Percentiles rank a stretch among this genome's conserved stretches.
Evolutionary conservation across 2,113 vertebrate species (phyloP).

Genomic region (Odocoileus hemionus): DNA sequence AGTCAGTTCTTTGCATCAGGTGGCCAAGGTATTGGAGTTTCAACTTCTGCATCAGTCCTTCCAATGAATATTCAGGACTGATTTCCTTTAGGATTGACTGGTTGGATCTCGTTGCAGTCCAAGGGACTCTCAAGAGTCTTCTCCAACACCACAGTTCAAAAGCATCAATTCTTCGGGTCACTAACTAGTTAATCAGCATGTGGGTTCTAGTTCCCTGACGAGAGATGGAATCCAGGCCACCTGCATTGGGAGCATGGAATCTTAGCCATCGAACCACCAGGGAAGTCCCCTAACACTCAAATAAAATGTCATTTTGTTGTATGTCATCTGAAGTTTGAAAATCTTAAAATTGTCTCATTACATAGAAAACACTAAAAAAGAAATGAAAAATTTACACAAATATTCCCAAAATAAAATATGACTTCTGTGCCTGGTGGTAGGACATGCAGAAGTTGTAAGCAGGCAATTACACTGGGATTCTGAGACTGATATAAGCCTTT

Average conservation of each 20-base stretch:
- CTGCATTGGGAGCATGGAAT: background rate
- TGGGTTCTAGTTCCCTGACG: background rate
- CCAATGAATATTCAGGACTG: background rate
- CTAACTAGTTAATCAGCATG: background rate
- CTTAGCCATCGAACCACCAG: background rate
- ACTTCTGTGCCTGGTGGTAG: background rate
- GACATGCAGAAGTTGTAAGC: rapidly evolving
- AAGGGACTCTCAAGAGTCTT: background rate
- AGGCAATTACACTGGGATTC: background rate
- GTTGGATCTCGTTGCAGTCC: background rate
- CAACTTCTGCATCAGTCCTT: background rate
- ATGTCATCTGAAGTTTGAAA: background rate
- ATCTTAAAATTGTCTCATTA: background rate
- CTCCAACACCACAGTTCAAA: background rate
- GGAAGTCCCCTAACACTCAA: background rate
- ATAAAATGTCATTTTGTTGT: background rate
- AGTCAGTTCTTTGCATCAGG: background rate
- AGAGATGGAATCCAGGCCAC: background rate
- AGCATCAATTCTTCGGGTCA: background rate
- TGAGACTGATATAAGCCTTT: background rate
- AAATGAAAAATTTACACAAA: background rate
- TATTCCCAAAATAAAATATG: background rate
- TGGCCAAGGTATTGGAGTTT: background rate
- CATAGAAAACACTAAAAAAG: background rate
- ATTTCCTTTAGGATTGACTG: background rate